phyloP scores from a whole-genome alignment of 2,113 vertebrate genomes.

The Platichthys stellatus region DNA sequence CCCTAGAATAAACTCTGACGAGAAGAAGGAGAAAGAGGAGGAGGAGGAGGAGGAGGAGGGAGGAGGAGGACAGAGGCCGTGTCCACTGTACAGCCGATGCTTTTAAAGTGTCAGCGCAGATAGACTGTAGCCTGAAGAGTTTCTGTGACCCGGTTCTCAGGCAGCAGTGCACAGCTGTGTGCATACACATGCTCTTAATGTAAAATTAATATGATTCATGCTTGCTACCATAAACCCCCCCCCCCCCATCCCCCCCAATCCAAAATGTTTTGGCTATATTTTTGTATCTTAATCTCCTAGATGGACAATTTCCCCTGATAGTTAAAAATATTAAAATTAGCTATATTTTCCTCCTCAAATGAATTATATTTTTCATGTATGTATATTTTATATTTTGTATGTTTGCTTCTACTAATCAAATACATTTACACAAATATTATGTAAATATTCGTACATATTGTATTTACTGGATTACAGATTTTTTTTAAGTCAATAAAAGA shows the following conservation, averaged over 20 bases:
- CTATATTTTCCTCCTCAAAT: background rate
- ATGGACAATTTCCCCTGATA: no score
- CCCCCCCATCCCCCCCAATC: no score
- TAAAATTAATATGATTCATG: constrained; percentile 9
- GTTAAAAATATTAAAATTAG: background rate
- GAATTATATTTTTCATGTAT: background rate
- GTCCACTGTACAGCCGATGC: background rate
- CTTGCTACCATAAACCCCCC: constrained; percentile 2
- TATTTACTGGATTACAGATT: background rate
- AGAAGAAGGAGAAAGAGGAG: background rate
- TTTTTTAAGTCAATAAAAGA: background rate
- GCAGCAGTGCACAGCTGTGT: constrained; percentile 1
- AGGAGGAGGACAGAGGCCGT: background rate
- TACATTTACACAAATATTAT: background rate
- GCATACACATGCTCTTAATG: constrained; percentile 19
- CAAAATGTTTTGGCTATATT: background rate
- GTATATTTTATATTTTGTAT: constrained; percentile 25
- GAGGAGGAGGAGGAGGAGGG: no score
- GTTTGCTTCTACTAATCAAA: constrained; percentile 1
- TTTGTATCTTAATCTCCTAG: no score
- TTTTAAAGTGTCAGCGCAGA: constrained; percentile 39
- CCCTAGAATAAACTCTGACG: constrained; percentile 32
- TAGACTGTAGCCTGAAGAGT: constrained; percentile 42
- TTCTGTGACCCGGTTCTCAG: constrained; percentile 34
- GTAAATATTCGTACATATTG: constrained; percentile 10